phyloP scores from a whole-genome alignment of 2,113 vertebrate species.

The Barbus barbus region DNA sequence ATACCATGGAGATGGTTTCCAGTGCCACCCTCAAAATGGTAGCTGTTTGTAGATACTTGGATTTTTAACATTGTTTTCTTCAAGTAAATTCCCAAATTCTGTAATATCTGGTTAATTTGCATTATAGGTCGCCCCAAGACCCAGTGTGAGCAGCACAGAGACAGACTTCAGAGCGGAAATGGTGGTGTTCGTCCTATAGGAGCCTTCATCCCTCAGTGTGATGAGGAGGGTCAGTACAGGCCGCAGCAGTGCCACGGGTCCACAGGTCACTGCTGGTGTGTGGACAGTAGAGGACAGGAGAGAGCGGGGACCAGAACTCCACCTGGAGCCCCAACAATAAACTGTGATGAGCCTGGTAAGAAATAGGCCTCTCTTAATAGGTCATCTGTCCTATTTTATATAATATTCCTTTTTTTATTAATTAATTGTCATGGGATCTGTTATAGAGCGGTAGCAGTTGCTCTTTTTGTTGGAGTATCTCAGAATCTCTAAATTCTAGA shows the following conservation, averaged over 20 bases:
- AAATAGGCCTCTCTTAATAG: not conserved
- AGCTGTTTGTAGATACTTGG: conserved; percentile 16
- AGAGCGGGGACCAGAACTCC: conserved; percentile 67
- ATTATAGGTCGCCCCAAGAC: conserved; percentile 23
- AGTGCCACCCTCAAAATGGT: conserved; percentile 76
- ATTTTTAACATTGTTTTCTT: not conserved
- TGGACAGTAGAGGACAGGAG: conserved; percentile 69
- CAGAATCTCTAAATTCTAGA: not conserved
- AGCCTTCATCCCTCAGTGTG: conserved; percentile 77
- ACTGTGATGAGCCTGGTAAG: conserved; percentile 74
- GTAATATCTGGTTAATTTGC: not conserved
- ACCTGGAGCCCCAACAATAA: conserved; percentile 54
- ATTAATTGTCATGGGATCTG: not conserved
- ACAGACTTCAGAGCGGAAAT: conserved; percentile 31
- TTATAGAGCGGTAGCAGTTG: not conserved
- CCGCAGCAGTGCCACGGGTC: conserved; percentile 76
- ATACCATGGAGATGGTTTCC: conserved; percentile 83
- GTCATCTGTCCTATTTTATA: no score
- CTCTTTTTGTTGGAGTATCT: not conserved
- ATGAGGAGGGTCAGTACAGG: conserved; percentile 73
- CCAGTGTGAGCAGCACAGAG: conserved; percentile 71
- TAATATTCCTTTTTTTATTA: no score
- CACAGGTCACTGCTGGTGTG: conserved; percentile 78
- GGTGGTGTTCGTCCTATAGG: conserved; percentile 15
- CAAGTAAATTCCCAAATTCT: not conserved